Conservation (phyloP, 2,113 vertebrate genomes). For the Sinocyclocheilus maitianheensis region DNA sequence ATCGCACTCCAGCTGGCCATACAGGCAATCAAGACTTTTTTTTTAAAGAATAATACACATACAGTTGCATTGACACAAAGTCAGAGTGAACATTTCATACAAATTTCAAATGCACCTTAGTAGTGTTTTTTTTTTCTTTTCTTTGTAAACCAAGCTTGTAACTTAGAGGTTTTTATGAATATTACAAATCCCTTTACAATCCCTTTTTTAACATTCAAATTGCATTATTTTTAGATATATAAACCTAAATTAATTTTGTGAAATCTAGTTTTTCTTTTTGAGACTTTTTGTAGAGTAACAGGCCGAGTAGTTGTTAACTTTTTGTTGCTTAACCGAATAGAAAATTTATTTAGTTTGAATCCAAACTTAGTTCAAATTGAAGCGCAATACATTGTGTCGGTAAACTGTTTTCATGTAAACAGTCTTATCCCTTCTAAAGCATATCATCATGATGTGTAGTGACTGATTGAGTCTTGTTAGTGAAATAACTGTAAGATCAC, state of each 20-base stretch:
- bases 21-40: constrained; percentile 35
- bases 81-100: constrained; percentile 20
- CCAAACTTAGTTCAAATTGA: constrained; percentile 67
- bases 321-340: constrained; percentile 66
- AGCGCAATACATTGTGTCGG: constrained; percentile 57
- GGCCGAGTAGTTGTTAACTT: constrained; percentile 61
- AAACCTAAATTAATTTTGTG: background rate
- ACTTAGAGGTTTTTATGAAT: constrained; percentile 15
- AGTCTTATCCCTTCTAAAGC: constrained; percentile 46
- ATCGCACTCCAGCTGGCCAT: constrained; percentile 26
- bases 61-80: constrained; percentile 5
- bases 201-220: background rate
- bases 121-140: constrained; percentile 11
- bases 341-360: constrained; percentile 49
- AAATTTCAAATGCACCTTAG: constrained; percentile 55
- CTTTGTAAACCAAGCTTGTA: background rate
- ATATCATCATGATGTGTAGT: constrained; percentile 41
- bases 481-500: constrained; percentile 33
- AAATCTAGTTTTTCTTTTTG: background rate
- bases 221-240: background rate
- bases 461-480: constrained; percentile 11
- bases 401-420: constrained; percentile 38
- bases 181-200: background rate
- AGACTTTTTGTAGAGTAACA: constrained; percentile 51
- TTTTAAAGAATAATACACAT: background rate